Percentiles rank a stretch among this genome's conserved stretches.
These are phyloP conservation scores for Erythrolamprus reginae DNA, from an alignment of 2,113 vertebrate species.

Conservation along the genomic window DNA sequence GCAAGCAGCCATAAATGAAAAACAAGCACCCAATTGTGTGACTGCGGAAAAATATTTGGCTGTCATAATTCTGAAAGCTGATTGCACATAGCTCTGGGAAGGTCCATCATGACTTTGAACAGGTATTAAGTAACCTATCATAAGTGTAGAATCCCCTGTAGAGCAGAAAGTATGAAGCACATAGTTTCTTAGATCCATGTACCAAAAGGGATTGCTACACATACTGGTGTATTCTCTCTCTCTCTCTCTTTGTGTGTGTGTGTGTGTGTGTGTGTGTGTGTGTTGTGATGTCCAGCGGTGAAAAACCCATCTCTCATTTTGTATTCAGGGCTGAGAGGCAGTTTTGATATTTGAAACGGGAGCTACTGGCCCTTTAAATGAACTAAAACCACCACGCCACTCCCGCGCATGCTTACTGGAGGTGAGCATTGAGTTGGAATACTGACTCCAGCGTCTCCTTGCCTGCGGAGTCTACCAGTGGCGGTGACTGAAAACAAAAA, in stretches of 20 bases:
- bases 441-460: neutral
- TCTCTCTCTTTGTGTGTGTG: no score
- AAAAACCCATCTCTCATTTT: neutral
- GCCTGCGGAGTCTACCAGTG: neutral
- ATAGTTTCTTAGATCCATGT: neutral
- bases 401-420: neutral
- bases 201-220: neutral
- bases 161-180: neutral
- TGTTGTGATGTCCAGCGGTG: neutral
- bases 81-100: neutral
- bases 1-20: neutral
- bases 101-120: neutral
- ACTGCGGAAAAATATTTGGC: neutral
- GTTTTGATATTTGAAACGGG: neutral
- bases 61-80: neutral
- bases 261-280: neutral
- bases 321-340: neutral
- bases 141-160: neutral
- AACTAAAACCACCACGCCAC: no score
- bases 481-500: neutral
- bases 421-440: neutral
- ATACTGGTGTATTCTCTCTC: no score
- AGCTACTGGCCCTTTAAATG: neutral
- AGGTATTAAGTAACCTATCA: neutral
- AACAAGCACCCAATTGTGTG: neutral